These are phyloP conservation scores for Ormyrus thymus DNA, from an alignment of 2,888 invertebrate species.

Conservation along the genomic window DNA sequence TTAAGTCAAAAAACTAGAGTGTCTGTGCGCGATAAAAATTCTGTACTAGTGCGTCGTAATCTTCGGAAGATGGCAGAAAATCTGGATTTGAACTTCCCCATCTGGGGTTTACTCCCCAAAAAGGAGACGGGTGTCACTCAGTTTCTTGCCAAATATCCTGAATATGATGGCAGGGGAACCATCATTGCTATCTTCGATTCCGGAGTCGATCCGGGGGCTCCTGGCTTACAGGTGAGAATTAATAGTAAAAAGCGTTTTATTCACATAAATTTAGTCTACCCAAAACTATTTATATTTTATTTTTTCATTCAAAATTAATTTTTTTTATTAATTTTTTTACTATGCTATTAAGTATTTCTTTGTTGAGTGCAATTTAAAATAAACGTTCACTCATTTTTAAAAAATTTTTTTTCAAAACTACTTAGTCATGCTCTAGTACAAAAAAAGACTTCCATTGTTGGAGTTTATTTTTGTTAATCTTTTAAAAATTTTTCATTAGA, in stretches of 20 bases:
- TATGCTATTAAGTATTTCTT: too few relatives aligned
- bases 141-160: conserved; percentile 91
- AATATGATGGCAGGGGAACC: conserved; percentile 93
- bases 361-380: background rate
- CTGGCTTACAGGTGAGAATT: conserved; percentile 88
- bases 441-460: background rate
- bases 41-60: background rate
- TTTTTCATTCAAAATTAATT: conserved; percentile 9
- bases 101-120: conserved; percentile 92
- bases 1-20: background rate
- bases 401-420: conserved; percentile 30
- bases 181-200: conserved; percentile 98
- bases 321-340: conserved; percentile 1
- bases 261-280: too few relatives aligned
- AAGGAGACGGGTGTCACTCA: conserved; percentile 93
- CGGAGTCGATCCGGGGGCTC: conserved; percentile 97
- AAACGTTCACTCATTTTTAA: background rate
- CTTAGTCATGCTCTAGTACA: conserved; percentile 22
- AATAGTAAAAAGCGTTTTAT: too few relatives aligned
- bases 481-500: conserved; percentile 76
- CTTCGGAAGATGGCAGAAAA: conserved; percentile 46
- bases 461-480: background rate
- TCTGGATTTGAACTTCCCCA: conserved; percentile 82
- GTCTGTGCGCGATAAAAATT: background rate
- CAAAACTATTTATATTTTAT: conserved; percentile 5